Evolutionary conservation across 2,113 vertebrate species (phyloP).

Genomic region (Acrocephalus kingi): DNA sequence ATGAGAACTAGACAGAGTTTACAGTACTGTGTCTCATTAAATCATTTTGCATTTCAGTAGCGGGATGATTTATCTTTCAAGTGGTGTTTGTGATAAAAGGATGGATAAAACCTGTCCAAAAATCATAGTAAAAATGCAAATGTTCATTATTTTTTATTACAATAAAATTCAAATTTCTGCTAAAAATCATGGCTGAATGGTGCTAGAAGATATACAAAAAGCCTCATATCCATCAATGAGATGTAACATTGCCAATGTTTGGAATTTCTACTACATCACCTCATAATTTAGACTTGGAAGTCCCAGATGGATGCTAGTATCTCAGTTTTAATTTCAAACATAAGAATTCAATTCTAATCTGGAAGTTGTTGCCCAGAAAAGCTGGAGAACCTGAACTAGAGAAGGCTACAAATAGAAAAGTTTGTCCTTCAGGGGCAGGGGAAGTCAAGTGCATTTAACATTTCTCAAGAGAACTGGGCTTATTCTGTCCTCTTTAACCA

Average conservation of each 20-base stretch:
- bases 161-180: not conserved
- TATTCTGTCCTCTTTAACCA: not conserved
- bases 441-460: not conserved
- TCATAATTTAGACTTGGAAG: not conserved
- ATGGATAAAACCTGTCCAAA: not conserved
- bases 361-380: not conserved
- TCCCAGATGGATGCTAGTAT: not conserved
- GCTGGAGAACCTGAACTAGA: not conserved
- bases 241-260: not conserved
- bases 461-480: not conserved
- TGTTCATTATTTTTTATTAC: not conserved
- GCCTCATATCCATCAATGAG: accelerated
- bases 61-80: not conserved
- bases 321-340: not conserved
- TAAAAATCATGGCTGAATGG: not conserved
- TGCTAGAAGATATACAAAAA: not conserved
- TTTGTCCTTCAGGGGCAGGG: not conserved
- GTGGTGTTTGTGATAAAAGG: not conserved
- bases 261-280: not conserved
- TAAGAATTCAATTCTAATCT: not conserved
- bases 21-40: not conserved
- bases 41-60: not conserved
- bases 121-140: not conserved
- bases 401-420: not conserved
- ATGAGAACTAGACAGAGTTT: not conserved